Percentiles rank a stretch among this genome's conserved stretches.
These are phyloP conservation scores for Tachysurus fulvidraco DNA, from an alignment of 2,113 vertebrate species.

Conservation along the genomic window DNA sequence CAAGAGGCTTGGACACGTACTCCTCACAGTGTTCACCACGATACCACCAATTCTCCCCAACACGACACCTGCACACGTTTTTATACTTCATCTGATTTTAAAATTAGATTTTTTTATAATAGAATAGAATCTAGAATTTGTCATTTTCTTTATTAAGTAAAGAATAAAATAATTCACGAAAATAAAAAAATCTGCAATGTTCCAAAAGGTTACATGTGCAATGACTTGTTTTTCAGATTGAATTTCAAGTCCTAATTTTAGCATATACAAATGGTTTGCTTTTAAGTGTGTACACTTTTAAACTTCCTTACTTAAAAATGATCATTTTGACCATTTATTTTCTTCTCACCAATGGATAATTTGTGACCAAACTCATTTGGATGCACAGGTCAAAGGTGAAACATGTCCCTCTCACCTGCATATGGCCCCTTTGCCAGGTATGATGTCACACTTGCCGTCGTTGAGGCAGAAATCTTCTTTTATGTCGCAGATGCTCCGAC, in stretches of 20 bases:
- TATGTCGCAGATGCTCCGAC: constrained; percentile 89
- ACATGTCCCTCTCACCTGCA: constrained; percentile 78
- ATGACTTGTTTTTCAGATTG: too few relatives aligned
- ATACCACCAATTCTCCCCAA: constrained; percentile 97
- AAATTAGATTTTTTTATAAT: too few relatives aligned
- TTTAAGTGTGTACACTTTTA: neutral
- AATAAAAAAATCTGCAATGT: too few relatives aligned
- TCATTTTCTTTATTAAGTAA: too few relatives aligned
- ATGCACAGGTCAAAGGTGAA: neutral
- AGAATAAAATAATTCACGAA: too few relatives aligned
- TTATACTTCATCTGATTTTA: too few relatives aligned
- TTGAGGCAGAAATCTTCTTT: constrained; percentile 88
- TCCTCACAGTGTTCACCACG: constrained; percentile 90
- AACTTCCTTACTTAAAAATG: neutral
- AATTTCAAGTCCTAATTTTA: neutral
- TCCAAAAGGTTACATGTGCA: neutral
- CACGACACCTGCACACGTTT: constrained; percentile 78
- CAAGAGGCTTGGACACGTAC: constrained; percentile 86
- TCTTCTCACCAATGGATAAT: neutral
- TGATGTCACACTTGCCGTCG: constrained; percentile 91
- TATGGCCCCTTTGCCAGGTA: constrained; percentile 89
- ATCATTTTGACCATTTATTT: too few relatives aligned
- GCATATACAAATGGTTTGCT: neutral
- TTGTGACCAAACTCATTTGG: neutral
- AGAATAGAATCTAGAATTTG: too few relatives aligned